Evolutionary conservation across 2,888 invertebrate species (phyloP).

Genomic region (Acronicta psi): DNA sequence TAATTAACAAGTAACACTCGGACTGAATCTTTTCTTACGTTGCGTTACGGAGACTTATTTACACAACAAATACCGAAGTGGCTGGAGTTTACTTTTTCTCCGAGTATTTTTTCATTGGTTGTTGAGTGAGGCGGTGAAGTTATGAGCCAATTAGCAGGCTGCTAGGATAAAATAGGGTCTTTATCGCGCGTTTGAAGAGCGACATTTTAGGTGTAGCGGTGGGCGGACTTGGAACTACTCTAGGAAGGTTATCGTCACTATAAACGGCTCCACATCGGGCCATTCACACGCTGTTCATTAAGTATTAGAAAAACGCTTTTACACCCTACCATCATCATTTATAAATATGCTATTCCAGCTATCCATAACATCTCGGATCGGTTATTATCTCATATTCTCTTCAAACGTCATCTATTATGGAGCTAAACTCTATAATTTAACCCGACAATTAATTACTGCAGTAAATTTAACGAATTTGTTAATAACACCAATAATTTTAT

Average conservation of each 20-base stretch:
- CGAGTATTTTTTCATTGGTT: constrained; percentile 52
- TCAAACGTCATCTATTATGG: constrained; percentile 18
- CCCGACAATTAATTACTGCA: too few species aligned
- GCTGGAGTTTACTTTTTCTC: constrained; percentile 47
- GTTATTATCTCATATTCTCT: constrained; percentile 19
- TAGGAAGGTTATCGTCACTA: constrained; percentile 52
- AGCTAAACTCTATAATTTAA: too few species aligned
- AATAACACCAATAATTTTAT: constrained; percentile 23
- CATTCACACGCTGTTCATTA: constrained; percentile 39
- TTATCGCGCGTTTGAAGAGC: constrained; percentile 53
- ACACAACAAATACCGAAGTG: constrained; percentile 43
- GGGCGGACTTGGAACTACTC: constrained; percentile 36
- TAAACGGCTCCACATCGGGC: constrained; percentile 49
- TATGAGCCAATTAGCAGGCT: constrained; percentile 69
- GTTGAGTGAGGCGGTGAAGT: constrained; percentile 57
- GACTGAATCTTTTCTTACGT: constrained; percentile 37
- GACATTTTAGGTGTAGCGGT: constrained; percentile 50
- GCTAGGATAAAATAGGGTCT: constrained; percentile 59
- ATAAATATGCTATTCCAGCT: constrained; percentile 34
- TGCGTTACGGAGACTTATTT: constrained; percentile 40
- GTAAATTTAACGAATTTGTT: constrained; percentile 2
- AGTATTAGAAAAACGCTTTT: constrained; percentile 4
- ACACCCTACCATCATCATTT: constrained; percentile 30
- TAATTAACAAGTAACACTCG: constrained; percentile 41
- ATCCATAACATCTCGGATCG: constrained; percentile 21